Evolutionary conservation across 2,888 invertebrate genomes (phyloP), one percentile per base, ranked within the genome.

Genomic region (Plagodis pulveraria): DNA sequence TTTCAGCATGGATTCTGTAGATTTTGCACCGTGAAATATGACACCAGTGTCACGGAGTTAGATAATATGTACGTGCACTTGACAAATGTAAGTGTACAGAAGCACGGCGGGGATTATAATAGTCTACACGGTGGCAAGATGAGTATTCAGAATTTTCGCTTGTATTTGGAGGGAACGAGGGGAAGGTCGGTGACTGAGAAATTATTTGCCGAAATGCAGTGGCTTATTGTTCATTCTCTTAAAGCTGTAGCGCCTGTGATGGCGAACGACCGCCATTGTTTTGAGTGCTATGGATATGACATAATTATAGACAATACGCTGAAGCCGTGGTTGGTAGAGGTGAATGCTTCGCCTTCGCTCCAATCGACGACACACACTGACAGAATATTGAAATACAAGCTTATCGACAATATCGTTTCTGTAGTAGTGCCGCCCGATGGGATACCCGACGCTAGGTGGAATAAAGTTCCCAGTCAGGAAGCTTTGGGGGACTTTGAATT

Each of bases 1-100:
- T 99, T 97, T 81, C 97, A 96, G 75, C 94, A 97, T 55, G 99
- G 99, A 2, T 99, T 99, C 86, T 98, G 99, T 81, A 95, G 99
- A 62, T 99, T 99, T 86, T 99, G 99, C 78, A 98, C 98, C 0
- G 98, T 98, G 32, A 98, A 98, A 83, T 99, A 99, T 78, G 98
- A 98, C 78, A 97, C 96, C 0, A 97, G 96, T 81, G 96, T 96
- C 35, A 96, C 96, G 44, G 97, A 97, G 84, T 86, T 97, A 73
- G 98, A 98, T 84, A 98, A 97, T 83, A 97, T 98, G 96, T 99
- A 98, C 78, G 97, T 99, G 56, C 99, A 99, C 92, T 94, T 99
- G 66, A 99, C 99, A 11, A 99, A 99, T 86, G 99, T 99, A 1
- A 98, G 99, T 58, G 98, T 99, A 11, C 99, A 99, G 87, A 99